phyloP scores from a whole-genome alignment of 2,888 invertebrate species.

The Chymomyza procnemis region DNA sequence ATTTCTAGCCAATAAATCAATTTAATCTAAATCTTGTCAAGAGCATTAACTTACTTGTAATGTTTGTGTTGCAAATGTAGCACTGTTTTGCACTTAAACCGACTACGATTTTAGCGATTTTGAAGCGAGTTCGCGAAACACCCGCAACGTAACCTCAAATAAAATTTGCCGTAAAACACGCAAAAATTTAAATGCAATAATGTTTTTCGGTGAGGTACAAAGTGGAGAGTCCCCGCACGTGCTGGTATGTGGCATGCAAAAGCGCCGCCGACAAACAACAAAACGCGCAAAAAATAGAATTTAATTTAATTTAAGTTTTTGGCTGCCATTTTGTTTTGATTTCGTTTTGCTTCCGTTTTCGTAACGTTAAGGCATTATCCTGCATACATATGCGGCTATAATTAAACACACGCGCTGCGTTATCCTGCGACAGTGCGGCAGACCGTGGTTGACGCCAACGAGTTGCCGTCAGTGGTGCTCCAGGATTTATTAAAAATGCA shows the following conservation, averaged over 20 bases:
- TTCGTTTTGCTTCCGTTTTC: neutral
- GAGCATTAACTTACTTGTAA: neutral
- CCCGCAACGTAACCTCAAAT: neutral
- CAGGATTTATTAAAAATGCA: constrained; percentile 36
- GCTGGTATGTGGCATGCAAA: neutral
- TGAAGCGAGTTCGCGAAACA: neutral
- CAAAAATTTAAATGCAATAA: neutral
- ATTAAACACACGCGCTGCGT: constrained; percentile 55
- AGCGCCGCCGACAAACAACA: neutral
- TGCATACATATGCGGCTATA: constrained; percentile 23
- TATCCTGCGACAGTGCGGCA: constrained; percentile 15
- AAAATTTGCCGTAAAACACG: neutral
- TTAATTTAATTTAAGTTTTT: constrained; percentile 27
- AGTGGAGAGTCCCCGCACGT: neutral
- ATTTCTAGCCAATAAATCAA: neutral
- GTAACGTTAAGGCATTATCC: neutral
- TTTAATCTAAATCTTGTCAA: neutral
- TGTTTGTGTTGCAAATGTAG: neutral
- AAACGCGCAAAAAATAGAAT: constrained; percentile 4
- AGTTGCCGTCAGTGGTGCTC: constrained; percentile 3
- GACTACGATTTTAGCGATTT: neutral
- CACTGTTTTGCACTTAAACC: neutral
- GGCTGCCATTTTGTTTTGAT: neutral
- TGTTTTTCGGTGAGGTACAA: too few species aligned
- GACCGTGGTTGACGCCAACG: constrained; percentile 16